Percentiles rank a stretch among this genome's conserved stretches.
Conservation (phyloP, 2,113 vertebrate species). For the Pseudois nayaur region DNA sequence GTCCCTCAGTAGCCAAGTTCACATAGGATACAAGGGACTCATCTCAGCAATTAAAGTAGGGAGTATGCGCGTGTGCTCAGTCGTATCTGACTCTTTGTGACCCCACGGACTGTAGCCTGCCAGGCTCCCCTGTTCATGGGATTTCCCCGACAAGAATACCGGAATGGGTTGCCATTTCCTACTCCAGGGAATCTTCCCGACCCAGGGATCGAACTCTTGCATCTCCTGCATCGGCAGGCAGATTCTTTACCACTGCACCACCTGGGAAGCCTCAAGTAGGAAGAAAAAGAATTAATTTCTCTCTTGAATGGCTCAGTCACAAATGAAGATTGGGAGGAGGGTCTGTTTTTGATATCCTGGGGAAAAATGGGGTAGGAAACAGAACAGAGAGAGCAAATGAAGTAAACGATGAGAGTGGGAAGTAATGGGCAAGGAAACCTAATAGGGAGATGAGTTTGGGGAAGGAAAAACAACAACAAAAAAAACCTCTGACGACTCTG, state of each 20-base stretch:
- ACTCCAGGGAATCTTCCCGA: neutral
- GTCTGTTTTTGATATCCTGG: neutral
- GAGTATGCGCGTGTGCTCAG: neutral
- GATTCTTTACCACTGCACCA: neutral
- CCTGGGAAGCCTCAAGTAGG: neutral
- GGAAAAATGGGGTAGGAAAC: neutral
- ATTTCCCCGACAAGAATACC: neutral
- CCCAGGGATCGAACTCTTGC: neutral
- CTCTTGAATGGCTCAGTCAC: neutral
- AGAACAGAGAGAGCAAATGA: neutral
- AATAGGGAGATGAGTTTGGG: constrained; percentile 10
- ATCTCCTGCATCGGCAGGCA: neutral
- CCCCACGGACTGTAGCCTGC: neutral
- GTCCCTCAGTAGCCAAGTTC: neutral
- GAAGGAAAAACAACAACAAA: neutral
- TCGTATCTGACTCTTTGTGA: neutral
- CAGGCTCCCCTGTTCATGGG: neutral
- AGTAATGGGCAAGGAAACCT: neutral
- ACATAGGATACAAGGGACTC: neutral
- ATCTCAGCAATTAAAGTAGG: neutral
- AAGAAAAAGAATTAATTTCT: neutral
- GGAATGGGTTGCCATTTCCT: neutral
- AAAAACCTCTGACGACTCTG: constrained; percentile 37
- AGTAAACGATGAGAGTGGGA: neutral
- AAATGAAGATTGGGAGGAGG: neutral